Percentiles rank a stretch among this genome's conserved stretches.
These are phyloP conservation scores for Oreotrochilus melanogaster DNA, from an alignment of 2,113 vertebrate species.

Conservation along the genomic window DNA sequence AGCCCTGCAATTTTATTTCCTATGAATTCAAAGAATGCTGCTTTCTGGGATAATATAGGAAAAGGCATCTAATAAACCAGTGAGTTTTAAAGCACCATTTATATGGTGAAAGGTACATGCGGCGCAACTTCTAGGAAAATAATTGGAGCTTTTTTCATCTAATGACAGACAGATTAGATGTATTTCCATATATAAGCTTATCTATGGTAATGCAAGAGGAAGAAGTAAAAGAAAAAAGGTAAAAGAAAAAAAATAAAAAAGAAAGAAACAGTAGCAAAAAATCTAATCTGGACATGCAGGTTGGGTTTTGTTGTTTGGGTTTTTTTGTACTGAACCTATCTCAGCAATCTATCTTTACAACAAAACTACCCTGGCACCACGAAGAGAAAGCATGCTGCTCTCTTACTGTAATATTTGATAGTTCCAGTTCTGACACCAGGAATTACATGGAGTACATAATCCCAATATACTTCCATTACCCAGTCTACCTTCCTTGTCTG, in stretches of 20 bases:
- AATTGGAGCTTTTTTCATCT: not conserved
- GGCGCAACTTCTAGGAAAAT: not conserved
- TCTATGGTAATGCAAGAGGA: not conserved
- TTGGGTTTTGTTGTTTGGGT: fast-evolving
- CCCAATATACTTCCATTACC: not conserved
- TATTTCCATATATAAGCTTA: not conserved
- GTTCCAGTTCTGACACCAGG: not conserved
- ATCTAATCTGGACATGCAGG: not conserved
- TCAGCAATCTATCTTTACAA: not conserved
- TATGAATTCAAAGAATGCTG: not conserved
- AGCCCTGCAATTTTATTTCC: not conserved
- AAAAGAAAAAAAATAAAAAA: too few species aligned
- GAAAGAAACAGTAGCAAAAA: not conserved
- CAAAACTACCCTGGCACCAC: not conserved
- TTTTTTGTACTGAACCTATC: not conserved
- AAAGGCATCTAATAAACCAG: not conserved
- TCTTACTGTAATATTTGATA: not conserved
- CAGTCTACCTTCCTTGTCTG: not conserved
- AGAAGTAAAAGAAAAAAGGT: fast-evolving
- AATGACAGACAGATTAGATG: not conserved
- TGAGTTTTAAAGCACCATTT: not conserved
- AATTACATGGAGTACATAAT: not conserved
- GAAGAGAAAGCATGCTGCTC: not conserved
- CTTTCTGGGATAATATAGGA: not conserved
- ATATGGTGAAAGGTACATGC: not conserved